Evolutionary conservation across 2,888 invertebrate genomes (phyloP).

Genomic region (Tolmerus cingulatus): DNA sequence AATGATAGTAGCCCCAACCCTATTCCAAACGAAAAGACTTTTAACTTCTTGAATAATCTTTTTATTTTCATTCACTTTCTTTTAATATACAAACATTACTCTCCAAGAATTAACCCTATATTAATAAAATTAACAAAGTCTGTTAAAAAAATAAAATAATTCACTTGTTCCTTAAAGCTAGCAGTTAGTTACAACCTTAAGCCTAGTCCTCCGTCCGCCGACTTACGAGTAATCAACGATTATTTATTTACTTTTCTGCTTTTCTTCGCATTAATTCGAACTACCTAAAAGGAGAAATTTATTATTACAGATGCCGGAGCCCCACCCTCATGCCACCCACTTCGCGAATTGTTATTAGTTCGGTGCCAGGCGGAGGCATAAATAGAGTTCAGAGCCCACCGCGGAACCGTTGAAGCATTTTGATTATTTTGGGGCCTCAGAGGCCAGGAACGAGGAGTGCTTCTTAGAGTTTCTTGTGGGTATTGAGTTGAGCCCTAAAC

Average conservation of each 20-base stretch:
- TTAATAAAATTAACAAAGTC: constrained; percentile 9
- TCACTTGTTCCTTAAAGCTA: constrained; percentile 3
- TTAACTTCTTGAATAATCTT: background rate
- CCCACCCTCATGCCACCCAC: background rate
- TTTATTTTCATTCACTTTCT: constrained; percentile 2
- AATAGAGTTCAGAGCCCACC: constrained; percentile 4
- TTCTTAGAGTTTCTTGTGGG: background rate
- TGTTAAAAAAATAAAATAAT: constrained; percentile 13
- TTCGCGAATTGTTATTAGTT: background rate
- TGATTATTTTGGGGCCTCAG: background rate
- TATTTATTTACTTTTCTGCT: background rate
- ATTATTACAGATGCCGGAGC: constrained; percentile 2
- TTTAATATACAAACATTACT: constrained; percentile 16
- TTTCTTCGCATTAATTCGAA: constrained; percentile 15
- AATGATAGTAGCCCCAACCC: background rate
- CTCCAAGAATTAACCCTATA: background rate
- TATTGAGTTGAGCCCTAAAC: background rate
- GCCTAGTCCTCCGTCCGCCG: background rate
- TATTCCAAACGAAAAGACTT: background rate
- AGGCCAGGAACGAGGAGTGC: background rate
- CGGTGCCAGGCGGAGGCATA: background rate
- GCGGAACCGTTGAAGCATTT: background rate
- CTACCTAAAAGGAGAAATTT: constrained; percentile 23
- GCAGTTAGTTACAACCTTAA: constrained; percentile 5
- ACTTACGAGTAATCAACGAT: constrained; percentile 1